A percentile compares a stretch with the other conserved stretches of the same genome.
Conservation (phyloP, 2,797 vertebrate genomes). For the Ambastaia sidthimunki region DNA sequence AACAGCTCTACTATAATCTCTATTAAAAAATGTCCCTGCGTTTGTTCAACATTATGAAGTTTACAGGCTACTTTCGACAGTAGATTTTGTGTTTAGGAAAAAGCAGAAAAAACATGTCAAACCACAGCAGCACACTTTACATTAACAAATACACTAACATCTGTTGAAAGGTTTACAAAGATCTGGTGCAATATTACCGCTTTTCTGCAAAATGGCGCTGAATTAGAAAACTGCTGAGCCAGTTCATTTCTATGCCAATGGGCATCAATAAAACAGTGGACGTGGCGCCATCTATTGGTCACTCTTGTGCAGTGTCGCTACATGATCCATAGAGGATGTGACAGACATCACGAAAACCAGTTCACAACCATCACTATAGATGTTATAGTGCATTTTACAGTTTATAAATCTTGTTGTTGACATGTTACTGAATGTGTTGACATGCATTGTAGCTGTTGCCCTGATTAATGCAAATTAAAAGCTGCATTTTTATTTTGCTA, state of each 20-base stretch:
- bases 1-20: too few species aligned
- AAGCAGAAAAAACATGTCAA: too few species aligned
- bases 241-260: background rate
- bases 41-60: too few species aligned
- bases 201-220: slow-evolving; percentile 1
- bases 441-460: background rate
- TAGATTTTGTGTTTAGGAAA: too few species aligned
- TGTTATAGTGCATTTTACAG: background rate
- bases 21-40: too few species aligned
- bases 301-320: background rate
- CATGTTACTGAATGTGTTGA: background rate
- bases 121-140: background rate
- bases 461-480: background rate
- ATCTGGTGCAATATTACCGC: background rate
- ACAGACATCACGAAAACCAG: too few species aligned
- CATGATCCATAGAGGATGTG: too few species aligned
- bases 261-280: background rate
- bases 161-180: background rate
- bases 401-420: background rate
- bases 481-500: background rate
- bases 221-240: slow-evolving; percentile 14
- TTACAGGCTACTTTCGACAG: too few species aligned
- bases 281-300: slow-evolving; percentile 16
- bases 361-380: too few species aligned
- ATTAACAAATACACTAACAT: background rate